Evolutionary conservation across 2,797 vertebrate species (phyloP).

Genomic region (Eulemur rubriventer): DNA sequence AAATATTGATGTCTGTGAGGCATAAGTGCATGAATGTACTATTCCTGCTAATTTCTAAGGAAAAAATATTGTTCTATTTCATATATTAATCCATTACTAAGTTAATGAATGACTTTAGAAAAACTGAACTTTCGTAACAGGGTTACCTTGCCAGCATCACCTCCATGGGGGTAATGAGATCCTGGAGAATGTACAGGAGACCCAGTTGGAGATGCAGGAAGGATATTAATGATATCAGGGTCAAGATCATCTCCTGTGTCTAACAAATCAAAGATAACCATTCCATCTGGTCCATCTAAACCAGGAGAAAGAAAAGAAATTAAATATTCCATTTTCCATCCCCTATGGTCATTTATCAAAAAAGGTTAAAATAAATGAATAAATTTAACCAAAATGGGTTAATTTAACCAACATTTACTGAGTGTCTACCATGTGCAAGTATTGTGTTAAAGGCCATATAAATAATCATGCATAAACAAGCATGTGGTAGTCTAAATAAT

Average conservation of each 20-base stretch:
- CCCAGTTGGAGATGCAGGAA: conserved; percentile 95
- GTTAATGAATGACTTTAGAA: background rate
- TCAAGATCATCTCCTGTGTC: conserved; percentile 96
- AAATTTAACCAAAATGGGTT: conserved; percentile 34
- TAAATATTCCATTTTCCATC: conserved; percentile 34
- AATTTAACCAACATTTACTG: conserved; percentile 33
- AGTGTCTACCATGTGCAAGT: background rate
- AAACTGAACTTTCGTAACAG: conserved; percentile 29
- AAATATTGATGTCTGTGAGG: background rate
- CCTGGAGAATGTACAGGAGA: conserved; percentile 97
- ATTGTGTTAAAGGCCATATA: background rate
- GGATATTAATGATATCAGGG: conserved; percentile 97
- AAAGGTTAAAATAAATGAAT: conserved; percentile 17
- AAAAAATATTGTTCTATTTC: background rate
- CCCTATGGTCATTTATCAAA: conserved; percentile 13
- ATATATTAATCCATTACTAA: background rate
- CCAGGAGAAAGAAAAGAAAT: conserved; percentile 60
- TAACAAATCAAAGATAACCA: conserved; percentile 96
- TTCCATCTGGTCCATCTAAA: conserved; percentile 93
- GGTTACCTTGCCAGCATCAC: conserved; percentile 95
- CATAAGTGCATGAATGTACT: background rate
- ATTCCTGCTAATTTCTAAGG: background rate
- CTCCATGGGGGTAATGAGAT: conserved; percentile 96
- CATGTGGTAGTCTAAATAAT: conserved; percentile 32
- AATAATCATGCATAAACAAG: conserved; percentile 36